Evolutionary conservation across 2,113 vertebrate genomes (phyloP).

Genomic region (Lagopus muta): DNA sequence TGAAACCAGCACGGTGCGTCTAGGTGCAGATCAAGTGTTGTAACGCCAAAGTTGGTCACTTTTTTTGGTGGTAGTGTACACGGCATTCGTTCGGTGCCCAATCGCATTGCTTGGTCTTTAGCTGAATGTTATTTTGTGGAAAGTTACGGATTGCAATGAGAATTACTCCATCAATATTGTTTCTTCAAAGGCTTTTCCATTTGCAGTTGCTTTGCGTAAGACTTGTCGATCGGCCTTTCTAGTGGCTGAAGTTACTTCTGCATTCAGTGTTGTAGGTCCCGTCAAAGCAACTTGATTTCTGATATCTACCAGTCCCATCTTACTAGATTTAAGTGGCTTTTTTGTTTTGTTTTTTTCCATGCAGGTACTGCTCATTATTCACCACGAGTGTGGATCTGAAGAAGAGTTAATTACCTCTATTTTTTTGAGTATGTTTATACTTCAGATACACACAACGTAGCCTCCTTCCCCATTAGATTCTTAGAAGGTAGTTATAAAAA

Average conservation of each 20-base stretch:
- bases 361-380: constrained; percentile 88
- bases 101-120: constrained; percentile 55
- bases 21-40: neutral
- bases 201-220: constrained; percentile 73
- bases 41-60: neutral
- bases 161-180: constrained; percentile 51
- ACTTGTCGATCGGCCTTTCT: constrained; percentile 63
- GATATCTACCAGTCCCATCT: constrained; percentile 83
- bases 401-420: constrained; percentile 87
- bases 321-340: constrained; percentile 88
- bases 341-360: constrained; percentile 85
- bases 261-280: constrained; percentile 70
- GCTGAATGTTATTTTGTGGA: constrained; percentile 42
- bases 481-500: constrained; percentile 86
- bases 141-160: constrained; percentile 49
- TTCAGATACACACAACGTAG: constrained; percentile 89
- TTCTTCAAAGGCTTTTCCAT: constrained; percentile 72
- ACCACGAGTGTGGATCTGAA: constrained; percentile 88
- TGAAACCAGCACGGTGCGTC: neutral
- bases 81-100: constrained; percentile 20
- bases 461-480: constrained; percentile 84
- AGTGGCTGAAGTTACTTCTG: constrained; percentile 72
- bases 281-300: constrained; percentile 79
- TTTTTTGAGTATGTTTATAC: constrained; percentile 88
- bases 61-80: neutral